A percentile compares a stretch with the other conserved stretches of the same genome.
Conservation (phyloP, 2,113 vertebrate genomes). For the Erinaceus europaeus region DNA sequence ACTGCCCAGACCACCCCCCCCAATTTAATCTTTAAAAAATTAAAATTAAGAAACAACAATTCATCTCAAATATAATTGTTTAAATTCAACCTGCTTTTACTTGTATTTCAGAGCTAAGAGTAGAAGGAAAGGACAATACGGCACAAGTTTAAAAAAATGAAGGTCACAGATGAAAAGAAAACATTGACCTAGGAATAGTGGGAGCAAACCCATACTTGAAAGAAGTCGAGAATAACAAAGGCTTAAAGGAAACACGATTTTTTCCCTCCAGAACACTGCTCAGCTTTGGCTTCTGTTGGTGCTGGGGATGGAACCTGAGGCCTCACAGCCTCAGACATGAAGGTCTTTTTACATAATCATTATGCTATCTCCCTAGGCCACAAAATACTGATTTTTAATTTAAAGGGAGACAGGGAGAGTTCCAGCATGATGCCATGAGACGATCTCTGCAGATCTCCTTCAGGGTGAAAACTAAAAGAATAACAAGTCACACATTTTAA, state of each 20-base stretch:
- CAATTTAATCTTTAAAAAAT: too few relatives aligned
- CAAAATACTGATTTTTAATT: background rate
- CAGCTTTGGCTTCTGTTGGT: too few relatives aligned
- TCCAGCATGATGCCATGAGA: background rate
- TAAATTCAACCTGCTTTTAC: background rate
- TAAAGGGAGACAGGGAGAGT: background rate
- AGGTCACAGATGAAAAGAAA: background rate
- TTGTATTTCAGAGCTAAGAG: slow-evolving; percentile 21
- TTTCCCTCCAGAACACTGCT: too few relatives aligned
- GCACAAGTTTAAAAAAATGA: background rate
- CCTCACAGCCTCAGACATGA: too few relatives aligned
- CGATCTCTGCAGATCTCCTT: background rate
- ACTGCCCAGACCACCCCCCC: too few relatives aligned
- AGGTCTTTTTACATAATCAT: too few relatives aligned
- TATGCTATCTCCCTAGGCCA: too few relatives aligned
- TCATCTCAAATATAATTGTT: background rate
- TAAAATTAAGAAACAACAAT: background rate
- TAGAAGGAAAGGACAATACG: background rate
- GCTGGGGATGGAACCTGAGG: too few relatives aligned
- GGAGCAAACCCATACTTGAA: background rate
- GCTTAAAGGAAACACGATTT: too few relatives aligned
- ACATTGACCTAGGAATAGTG: background rate
- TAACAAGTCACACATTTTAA: too few relatives aligned
- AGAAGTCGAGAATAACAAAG: background rate
- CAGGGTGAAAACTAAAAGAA: background rate